Percentiles rank a stretch among this genome's conserved stretches.
These are phyloP conservation scores for Etheostoma nigrum DNA, from an alignment of 2,797 vertebrate species.

Conservation along the genomic window DNA sequence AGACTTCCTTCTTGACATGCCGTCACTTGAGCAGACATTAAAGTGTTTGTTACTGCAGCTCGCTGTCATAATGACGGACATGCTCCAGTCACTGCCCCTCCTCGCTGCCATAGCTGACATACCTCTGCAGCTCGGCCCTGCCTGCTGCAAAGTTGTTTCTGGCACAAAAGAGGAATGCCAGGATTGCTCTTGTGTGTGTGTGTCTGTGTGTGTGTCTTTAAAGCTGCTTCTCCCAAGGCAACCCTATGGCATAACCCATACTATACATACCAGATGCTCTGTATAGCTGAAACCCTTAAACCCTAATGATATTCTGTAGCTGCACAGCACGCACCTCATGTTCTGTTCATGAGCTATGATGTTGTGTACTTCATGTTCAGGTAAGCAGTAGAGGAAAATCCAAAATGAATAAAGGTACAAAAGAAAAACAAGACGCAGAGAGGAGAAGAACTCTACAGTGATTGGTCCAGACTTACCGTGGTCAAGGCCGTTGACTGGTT, in stretches of 20 bases:
- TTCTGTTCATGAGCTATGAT: not conserved
- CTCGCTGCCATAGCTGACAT: slow-evolving; percentile 73
- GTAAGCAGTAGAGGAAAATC: not conserved
- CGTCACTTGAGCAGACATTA: slow-evolving; percentile 7
- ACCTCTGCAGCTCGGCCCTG: slow-evolving; percentile 63
- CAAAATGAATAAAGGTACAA: not conserved
- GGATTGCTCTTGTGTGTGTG: slow-evolving; percentile 31
- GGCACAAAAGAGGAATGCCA: slow-evolving; percentile 50
- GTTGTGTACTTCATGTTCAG: slow-evolving; percentile 9
- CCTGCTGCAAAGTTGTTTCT: slow-evolving; percentile 53
- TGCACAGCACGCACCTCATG: slow-evolving; percentile 21
- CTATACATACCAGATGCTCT: slow-evolving; percentile 10
- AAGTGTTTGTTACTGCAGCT: slow-evolving; percentile 28
- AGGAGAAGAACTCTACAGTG: not conserved
- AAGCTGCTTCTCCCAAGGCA: slow-evolving; percentile 18
- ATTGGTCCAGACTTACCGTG: slow-evolving; percentile 70
- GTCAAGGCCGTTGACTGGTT: slow-evolving; percentile 64
- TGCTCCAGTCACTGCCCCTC: slow-evolving; percentile 39
- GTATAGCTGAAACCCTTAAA: not conserved
- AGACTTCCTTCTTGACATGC: not conserved
- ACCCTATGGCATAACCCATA: slow-evolving; percentile 1
- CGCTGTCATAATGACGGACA: slow-evolving; percentile 53
- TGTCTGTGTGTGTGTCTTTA: slow-evolving; percentile 15
- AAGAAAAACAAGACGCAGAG: not conserved
- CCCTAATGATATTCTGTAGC: not conserved